phyloP scores from a whole-genome alignment of 2,888 invertebrate species.

The Crematogaster levior region DNA sequence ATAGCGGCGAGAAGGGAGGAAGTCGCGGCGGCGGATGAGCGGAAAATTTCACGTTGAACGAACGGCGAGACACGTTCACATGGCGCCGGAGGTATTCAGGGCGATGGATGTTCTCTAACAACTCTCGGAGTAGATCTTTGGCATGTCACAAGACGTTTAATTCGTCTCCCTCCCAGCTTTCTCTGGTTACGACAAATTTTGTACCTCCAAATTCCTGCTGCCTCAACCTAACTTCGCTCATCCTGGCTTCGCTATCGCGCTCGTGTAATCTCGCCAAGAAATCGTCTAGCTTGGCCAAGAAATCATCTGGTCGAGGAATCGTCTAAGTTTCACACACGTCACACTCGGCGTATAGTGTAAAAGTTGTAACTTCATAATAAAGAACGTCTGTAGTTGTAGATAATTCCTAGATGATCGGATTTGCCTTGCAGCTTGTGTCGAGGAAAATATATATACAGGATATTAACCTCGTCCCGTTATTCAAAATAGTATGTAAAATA shows the following conservation, averaged over 20 bases:
- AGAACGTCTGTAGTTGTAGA: background rate
- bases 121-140: constrained; percentile 56
- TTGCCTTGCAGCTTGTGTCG: background rate
- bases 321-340: constrained; percentile 36
- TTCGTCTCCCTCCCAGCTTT: constrained; percentile 49
- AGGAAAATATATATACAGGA: background rate
- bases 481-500: background rate
- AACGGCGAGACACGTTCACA: constrained; percentile 59
- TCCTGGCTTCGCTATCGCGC: constrained; percentile 25
- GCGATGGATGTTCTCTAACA: constrained; percentile 43
- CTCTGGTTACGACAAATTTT: constrained; percentile 58
- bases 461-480: background rate
- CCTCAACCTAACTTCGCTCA: constrained; percentile 32
- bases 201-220: constrained; percentile 22
- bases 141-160: constrained; percentile 69
- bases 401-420: background rate
- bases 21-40: constrained; percentile 43
- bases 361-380: constrained; percentile 13
- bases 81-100: constrained; percentile 53
- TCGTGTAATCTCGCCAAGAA: constrained; percentile 41
- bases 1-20: constrained; percentile 49
- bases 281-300: constrained; percentile 31
- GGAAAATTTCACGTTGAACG: constrained; percentile 67
- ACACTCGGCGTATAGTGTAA: too few species aligned
- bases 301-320: constrained; percentile 26